Base-by-base conservation (phyloP, 2,888 invertebrate genomes). In the Celastrina argiolus region DNA sequence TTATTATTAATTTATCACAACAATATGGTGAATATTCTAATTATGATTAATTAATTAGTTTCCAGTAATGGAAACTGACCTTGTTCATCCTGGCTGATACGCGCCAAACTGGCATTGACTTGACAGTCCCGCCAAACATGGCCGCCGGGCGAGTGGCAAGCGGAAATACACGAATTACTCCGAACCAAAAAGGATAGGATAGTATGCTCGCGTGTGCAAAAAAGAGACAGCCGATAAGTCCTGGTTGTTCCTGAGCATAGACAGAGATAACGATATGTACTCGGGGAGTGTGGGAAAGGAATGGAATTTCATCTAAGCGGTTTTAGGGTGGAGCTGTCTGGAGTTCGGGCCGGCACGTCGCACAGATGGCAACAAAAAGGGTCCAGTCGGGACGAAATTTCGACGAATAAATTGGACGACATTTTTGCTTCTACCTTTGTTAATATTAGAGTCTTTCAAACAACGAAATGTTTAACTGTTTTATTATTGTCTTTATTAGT, bases 241-340 rank as follows among this genome's bases (percentile, higher is more conserved):
- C 87, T 85, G 84, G 82, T 78, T 75, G 81, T 78, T 82, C 79
- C 78, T 83, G 82, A 76, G 78, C 80, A 80, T 81, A 85, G 88
- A 90, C 75, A 80, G 85, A 83, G 90, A 88, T 79, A 81, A 80
- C 81, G 73, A 78, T 84, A 88, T 80, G 73, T 73, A 76, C 80
- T 82, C 81, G 81, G 82, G 81, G 76, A 74, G 80, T 75, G 90
- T 81, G 86, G 77, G 86, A 90, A 83, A 78, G 87, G 82, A 81
- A 83, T 84, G 79, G 83, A 84, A 82, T 80, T 78, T 79, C 76
- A 78, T 81, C 82, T 86, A 88, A 89, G 87, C 85, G 82, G 86
- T 88, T 89, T 88, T 88, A 89, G 91, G 91, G 91, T 90, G 91
- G 91, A 90, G 91, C 87, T 87, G 90, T 89, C 88, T 89, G 88